Base-by-base conservation (phyloP, 2,888 invertebrate genomes). In the Rhorus exstirpatorius region DNA sequence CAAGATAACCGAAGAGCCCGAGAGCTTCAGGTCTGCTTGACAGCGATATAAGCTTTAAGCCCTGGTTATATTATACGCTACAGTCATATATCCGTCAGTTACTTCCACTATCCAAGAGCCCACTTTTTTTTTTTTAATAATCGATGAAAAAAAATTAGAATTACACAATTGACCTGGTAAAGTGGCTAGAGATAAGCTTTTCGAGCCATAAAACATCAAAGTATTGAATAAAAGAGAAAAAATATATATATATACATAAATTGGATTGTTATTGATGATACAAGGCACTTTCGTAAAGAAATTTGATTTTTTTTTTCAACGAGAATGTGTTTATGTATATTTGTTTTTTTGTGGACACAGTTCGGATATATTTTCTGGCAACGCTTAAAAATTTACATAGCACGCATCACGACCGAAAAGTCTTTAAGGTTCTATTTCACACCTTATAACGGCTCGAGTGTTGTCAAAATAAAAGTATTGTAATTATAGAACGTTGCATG, bases 131-230 rank as follows among this genome's bases (percentile, higher is more conserved):
- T 26, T 44, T 44, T 21, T 7, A 24, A 63, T 44, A 46, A 46
- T 44, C 41, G 46, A 80, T 61, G 61, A 79, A 79, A 72, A 65
- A 49, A n/a, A 31, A n/a, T n/a, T 12, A 46, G 61, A 21, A 8
- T n/a, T 8, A 19, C 26, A 75, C 55, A 65, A 80, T 68, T 80
- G 63, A 65, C 70, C 63, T 31, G 70, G 63, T 75, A 70, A 75
- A 75, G 53, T 75, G 70, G 67, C 21, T 12, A 41, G n/a, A 44
- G n/a, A n/a, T n/a, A n/a, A n/a, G n/a, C n/a, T n/a, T n/a, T n/a
- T n/a, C n/a, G n/a, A n/a, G n/a, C n/a, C n/a, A n/a, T n/a, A n/a
- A n/a, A n/a, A n/a, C n/a, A n/a, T n/a, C n/a, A n/a, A n/a, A n/a
- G n/a, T n/a, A n/a, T n/a, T n/a, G n/a, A n/a, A n/a, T n/a, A n/a